Evolutionary conservation across 2,888 invertebrate species (phyloP).

Genomic region (Gonocerus acuteangulatus): DNA sequence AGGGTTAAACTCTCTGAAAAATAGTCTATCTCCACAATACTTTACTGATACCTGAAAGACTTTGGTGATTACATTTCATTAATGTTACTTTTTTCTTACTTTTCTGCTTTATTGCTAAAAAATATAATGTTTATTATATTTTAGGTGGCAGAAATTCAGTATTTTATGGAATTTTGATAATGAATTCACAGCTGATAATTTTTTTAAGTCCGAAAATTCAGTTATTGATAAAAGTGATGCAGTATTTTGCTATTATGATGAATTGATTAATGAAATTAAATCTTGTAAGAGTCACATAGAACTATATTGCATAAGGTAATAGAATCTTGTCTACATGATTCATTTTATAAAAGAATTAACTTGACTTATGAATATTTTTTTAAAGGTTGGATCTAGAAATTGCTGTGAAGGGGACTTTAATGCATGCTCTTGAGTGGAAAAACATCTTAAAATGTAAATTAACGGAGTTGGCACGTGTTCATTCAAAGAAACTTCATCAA

Average conservation of each 20-base stretch:
- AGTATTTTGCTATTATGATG: conserved; percentile 5
- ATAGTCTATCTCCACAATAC: too few species aligned
- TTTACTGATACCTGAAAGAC: too few species aligned
- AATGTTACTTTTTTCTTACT: neutral
- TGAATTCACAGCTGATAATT: neutral
- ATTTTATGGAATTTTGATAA: conserved; percentile 3
- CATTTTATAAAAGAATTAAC: too few species aligned
- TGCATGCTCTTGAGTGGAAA: conserved; percentile 11
- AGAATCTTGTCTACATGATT: neutral
- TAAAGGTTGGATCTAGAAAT: neutral
- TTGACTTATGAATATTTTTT: neutral
- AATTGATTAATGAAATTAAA: neutral
- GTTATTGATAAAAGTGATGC: neutral
- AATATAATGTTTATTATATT: too few species aligned
- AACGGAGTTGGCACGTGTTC: neutral
- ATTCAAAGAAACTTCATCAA: neutral
- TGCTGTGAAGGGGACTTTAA: neutral
- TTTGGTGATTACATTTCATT: too few species aligned
- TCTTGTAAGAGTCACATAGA: neutral
- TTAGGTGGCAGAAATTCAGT: conserved; percentile 4
- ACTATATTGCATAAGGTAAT: conserved; percentile 4
- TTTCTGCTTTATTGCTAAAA: too few species aligned
- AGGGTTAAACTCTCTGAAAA: too few species aligned
- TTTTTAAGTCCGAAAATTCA: neutral
- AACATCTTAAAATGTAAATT: conserved; percentile 1